Conservation (phyloP, 2,113 vertebrate genomes). For the Calyptommatus sinebrachiatus region DNA sequence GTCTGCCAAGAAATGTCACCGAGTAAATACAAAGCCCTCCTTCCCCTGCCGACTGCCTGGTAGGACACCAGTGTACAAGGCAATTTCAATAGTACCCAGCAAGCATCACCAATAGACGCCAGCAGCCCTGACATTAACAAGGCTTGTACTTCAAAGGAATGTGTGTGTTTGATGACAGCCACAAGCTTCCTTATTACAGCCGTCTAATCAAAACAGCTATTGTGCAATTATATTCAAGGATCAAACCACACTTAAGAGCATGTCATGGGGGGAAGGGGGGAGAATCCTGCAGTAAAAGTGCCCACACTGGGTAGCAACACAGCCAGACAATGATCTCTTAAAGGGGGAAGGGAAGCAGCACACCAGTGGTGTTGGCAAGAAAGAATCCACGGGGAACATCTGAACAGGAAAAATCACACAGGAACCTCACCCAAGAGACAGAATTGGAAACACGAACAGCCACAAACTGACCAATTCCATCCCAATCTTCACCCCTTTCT, state of each 20-base stretch:
- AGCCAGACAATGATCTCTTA: accelerated
- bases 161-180: slow-evolving; percentile 45
- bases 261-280: not conserved
- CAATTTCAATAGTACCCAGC: slow-evolving; percentile 43
- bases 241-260: slow-evolving; percentile 26
- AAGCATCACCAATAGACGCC: slow-evolving; percentile 57
- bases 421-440: not conserved
- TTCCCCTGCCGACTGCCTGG: slow-evolving; percentile 39
- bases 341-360: accelerated
- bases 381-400: not conserved
- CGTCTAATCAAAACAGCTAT: slow-evolving; percentile 45
- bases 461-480: too few species aligned
- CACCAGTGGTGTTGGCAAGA: accelerated
- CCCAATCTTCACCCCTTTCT: not conserved
- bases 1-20: not conserved
- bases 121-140: slow-evolving; percentile 50
- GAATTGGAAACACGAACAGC: too few species aligned
- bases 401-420: too few species aligned
- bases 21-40: slow-evolving; percentile 17
- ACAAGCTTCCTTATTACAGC: slow-evolving; percentile 56
- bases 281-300: not conserved
- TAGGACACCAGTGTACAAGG: slow-evolving; percentile 46
- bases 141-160: slow-evolving; percentile 52
- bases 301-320: accelerated
- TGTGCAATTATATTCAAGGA: slow-evolving; percentile 18